Conservation (phyloP, 2,797 vertebrate genomes). For the Labeo calbasu region DNA sequence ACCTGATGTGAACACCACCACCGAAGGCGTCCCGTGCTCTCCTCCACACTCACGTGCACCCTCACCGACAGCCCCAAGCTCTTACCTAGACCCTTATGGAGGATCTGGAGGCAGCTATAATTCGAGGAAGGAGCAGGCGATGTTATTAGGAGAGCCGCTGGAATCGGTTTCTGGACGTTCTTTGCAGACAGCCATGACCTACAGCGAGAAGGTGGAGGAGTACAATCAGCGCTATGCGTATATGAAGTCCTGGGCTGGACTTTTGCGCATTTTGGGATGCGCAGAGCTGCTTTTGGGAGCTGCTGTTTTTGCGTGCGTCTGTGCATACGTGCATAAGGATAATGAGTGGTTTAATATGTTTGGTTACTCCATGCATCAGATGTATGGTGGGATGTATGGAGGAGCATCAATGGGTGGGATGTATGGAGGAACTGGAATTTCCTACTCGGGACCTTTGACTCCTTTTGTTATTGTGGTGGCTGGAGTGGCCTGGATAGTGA, state of each 20-base stretch:
- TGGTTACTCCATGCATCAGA: conserved; percentile 77
- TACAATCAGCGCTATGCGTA: conserved; percentile 82
- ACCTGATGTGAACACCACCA: conserved; percentile 61
- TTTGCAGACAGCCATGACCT: conserved; percentile 73
- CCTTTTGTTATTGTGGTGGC: conserved; percentile 89
- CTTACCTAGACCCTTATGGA: conserved; percentile 75
- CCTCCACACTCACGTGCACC: conserved; percentile 78
- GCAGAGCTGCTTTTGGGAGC: conserved; percentile 84
- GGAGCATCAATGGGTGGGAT: conserved; percentile 61
- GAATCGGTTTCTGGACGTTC: conserved; percentile 76
- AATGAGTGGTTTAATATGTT: conserved; percentile 90
- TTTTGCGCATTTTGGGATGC: conserved; percentile 82
- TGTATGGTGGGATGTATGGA: conserved; percentile 74
- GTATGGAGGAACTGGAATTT: conserved; percentile 67
- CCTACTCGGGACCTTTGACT: conserved; percentile 90
- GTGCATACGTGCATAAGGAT: conserved; percentile 88
- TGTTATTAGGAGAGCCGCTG: conserved; percentile 77
- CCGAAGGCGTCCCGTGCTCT: conserved; percentile 81
- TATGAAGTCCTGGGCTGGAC: conserved; percentile 90
- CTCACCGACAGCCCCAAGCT: conserved; percentile 77
- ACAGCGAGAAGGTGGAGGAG: conserved; percentile 80
- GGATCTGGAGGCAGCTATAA: conserved; percentile 77
- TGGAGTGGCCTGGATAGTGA: conserved; percentile 87
- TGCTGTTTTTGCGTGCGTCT: conserved; percentile 87
- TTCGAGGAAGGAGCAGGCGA: conserved; percentile 78